Base-by-base conservation (phyloP, 2,888 invertebrate genomes). In the Philhelius pedissequus region DNA sequence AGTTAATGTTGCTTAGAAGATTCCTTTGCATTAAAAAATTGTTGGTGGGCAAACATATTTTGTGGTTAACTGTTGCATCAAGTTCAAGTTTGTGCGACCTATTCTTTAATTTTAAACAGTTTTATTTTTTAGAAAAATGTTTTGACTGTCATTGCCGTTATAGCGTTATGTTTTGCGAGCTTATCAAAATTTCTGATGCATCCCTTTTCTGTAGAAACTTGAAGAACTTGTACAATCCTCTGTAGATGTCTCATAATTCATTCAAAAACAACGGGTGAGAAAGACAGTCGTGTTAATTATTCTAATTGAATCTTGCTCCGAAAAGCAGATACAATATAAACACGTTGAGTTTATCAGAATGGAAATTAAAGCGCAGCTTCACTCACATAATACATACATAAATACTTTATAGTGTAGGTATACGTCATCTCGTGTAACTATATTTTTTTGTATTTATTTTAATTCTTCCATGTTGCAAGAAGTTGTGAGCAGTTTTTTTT, bases 271-370 rank as follows among this genome's bases (percentile, higher is more conserved):
- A 78, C 73, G 54, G 78, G 58, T 73, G 40, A 68, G 68, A 45
- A 60, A 78, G 71, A 77, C 71, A 77, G 77, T 82, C 73, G 73
- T 78, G 82, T 82, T 82, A 82, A 82, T 82, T 82, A 82, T 82
- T 82, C 82, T 82, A 82, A 82, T 82, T 82, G 82, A 82, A 82
- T 82, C 73, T 73, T 82, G 71, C 60, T 82, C 45, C 35, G 68
- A 25, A 73, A 38, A 40, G 48, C 40, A 66, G 45, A 62, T 45
- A 62, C 38, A 52, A 48, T 30, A 71, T 22, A 71, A 58, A 40
- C 60, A 60, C 52, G 60, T 66, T 35, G 32, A 25, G 38, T 64
- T 64, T 32, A 45, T 68, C 66, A 54, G 60, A 54, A 73, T 78
- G 73, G 40, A 73, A 73, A 82, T 62, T 73, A 78, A n/a, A n/a